Evolutionary conservation across 2,113 vertebrate genomes (phyloP).

Genomic region (Dipodomys ordii): DNA sequence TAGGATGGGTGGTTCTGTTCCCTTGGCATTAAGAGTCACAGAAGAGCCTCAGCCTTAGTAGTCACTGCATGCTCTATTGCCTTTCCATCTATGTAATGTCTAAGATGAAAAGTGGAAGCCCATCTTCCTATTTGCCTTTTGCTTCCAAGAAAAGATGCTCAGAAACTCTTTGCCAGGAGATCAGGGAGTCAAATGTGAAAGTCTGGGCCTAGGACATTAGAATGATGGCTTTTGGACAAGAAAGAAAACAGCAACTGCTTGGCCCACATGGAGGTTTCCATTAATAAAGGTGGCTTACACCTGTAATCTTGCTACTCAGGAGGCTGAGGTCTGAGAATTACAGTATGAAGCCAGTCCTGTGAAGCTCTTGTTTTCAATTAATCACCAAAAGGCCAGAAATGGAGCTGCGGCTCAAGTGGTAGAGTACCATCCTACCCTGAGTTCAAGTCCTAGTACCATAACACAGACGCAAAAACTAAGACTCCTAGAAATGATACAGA

Average conservation of each 20-base stretch:
- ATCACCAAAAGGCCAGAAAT: too few species aligned
- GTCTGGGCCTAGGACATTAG: neutral
- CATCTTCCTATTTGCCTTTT: neutral
- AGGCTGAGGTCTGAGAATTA: too few species aligned
- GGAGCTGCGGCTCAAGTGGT: too few species aligned
- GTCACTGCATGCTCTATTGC: neutral
- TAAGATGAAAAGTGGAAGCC: neutral
- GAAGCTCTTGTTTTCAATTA: too few species aligned
- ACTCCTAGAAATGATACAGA: neutral
- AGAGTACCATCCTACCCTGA: too few species aligned
- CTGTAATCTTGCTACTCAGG: too few species aligned
- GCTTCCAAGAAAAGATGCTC: neutral
- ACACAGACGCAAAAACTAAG: neutral
- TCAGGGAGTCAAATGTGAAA: neutral
- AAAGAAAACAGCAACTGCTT: neutral
- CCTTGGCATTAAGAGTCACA: neutral
- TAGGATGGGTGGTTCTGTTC: neutral
- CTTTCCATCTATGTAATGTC: neutral
- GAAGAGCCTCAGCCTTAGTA: neutral
- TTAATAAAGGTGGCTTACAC: too few species aligned
- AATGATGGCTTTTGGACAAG: neutral
- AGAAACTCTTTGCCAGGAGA: neutral
- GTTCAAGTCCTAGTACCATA: too few species aligned
- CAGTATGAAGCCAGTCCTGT: too few species aligned
- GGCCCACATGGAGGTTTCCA: neutral